Conservation (phyloP, 30 jellyfish, hydroid and myxozoan species). For the Pseudorhiza aurosa region DNA sequence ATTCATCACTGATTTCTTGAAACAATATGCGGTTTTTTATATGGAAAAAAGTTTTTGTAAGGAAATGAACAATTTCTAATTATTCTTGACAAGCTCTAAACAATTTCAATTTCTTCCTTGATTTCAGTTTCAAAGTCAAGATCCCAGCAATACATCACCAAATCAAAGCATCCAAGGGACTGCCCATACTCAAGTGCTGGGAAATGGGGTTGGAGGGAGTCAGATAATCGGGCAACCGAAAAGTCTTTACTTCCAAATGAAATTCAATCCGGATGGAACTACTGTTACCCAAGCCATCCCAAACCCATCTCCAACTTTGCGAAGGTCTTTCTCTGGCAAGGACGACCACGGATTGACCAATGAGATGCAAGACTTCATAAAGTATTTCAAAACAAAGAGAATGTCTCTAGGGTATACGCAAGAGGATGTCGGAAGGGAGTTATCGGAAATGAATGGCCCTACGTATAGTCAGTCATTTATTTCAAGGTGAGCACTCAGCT, state of each 20-base stretch:
- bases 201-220: constrained; percentile 46
- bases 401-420: constrained; percentile 94
- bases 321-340: constrained; percentile 70
- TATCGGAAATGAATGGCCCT: constrained; percentile 98
- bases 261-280: constrained; percentile 62
- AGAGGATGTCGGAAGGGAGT: constrained; percentile 96
- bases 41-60: too few species aligned
- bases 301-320: constrained; percentile 7
- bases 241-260: constrained; percentile 63
- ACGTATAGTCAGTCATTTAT: constrained; percentile 96
- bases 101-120: neutral
- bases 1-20: too few species aligned
- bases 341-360: constrained; percentile 85
- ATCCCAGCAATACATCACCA: constrained; percentile 4
- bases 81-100: too few species aligned
- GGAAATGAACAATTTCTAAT: too few species aligned
- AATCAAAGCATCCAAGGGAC: constrained; percentile 9
- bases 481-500: constrained; percentile 70
- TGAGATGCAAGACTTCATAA: constrained; percentile 92
- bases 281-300: constrained; percentile 77
- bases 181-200: constrained; percentile 15
- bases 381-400: constrained; percentile 79
- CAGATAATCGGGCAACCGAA: constrained; percentile 52
- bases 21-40: too few species aligned
- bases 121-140: constrained; percentile 35